These are phyloP conservation scores for Fundulus diaphanus DNA, from an alignment of 2,797 vertebrate species.

Conservation along the genomic window DNA sequence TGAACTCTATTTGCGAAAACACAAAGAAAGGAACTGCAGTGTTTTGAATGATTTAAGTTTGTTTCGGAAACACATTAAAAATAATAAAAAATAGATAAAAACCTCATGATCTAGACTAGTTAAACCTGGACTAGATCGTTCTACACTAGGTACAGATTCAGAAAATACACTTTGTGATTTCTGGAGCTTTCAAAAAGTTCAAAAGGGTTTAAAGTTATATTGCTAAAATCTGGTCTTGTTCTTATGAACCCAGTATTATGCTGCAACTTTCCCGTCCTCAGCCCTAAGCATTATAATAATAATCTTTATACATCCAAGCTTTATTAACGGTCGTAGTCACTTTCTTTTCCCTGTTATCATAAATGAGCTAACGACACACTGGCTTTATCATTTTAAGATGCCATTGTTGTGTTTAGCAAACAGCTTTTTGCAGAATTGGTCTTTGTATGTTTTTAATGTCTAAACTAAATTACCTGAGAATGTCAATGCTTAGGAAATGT, in stretches of 20 bases:
- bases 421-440: not conserved
- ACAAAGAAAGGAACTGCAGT: not conserved
- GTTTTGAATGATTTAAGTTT: not conserved
- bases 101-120: not conserved
- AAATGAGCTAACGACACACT: not conserved
- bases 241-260: not conserved
- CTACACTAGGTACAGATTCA: not conserved
- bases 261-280: not conserved
- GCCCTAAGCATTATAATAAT: not conserved
- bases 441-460: not conserved
- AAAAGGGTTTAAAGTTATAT: not conserved
- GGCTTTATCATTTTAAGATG: not conserved
- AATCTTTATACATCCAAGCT: not conserved
- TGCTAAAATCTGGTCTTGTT: not conserved
- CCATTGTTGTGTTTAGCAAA: not conserved
- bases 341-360: not conserved
- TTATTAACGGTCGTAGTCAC: not conserved
- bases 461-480: not conserved
- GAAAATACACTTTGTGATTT: not conserved
- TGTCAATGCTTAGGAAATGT: not conserved
- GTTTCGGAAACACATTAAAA: too few relatives aligned
- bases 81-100: too few relatives aligned
- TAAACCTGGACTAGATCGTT: not conserved
- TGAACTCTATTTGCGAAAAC: not conserved
- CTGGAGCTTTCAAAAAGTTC: not conserved